Conservation (phyloP, 2,888 invertebrate species). For the Epsilonema sp. region DNA sequence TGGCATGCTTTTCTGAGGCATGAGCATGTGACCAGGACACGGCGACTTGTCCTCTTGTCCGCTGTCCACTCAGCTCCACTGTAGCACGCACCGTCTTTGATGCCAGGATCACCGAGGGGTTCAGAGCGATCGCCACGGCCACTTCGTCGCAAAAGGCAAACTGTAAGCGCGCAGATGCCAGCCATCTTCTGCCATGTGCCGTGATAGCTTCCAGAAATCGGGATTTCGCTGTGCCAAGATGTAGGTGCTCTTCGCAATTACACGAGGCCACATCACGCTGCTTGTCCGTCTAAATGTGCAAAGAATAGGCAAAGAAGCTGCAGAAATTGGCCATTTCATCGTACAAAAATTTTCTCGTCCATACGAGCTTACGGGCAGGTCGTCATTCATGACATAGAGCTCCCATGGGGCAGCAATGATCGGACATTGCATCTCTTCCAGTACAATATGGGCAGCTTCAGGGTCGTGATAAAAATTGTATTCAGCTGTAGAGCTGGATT, state of each 20-base stretch:
- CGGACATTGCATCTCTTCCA: slow-evolving; percentile 39
- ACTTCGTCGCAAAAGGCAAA: slow-evolving; percentile 15
- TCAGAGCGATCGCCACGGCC: slow-evolving; percentile 16
- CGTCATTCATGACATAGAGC: no score
- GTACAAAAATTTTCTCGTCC: no score
- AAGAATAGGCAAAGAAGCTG: no score
- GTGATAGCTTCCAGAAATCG: not conserved
- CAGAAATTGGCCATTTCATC: no score
- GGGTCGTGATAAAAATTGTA: slow-evolving; percentile 54
- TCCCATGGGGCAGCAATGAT: slow-evolving; percentile 49
- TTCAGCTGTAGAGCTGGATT: slow-evolving; percentile 41
- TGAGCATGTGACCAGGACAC: no score
- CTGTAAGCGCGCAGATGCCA: not conserved
- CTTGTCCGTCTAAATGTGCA: no score
- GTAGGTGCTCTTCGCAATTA: not conserved
- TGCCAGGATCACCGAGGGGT: slow-evolving; percentile 6
- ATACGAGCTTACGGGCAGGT: no score
- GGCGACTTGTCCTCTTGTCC: no score
- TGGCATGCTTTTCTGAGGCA: no score
- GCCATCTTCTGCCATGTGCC: no score
- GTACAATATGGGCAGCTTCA: slow-evolving; percentile 48
- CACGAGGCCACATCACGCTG: no score
- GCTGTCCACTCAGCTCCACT: not conserved
- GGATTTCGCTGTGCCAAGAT: not conserved
- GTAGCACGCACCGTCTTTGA: not conserved